Conservation (phyloP, 2,888 invertebrate genomes). For the Venusia cambrica region DNA sequence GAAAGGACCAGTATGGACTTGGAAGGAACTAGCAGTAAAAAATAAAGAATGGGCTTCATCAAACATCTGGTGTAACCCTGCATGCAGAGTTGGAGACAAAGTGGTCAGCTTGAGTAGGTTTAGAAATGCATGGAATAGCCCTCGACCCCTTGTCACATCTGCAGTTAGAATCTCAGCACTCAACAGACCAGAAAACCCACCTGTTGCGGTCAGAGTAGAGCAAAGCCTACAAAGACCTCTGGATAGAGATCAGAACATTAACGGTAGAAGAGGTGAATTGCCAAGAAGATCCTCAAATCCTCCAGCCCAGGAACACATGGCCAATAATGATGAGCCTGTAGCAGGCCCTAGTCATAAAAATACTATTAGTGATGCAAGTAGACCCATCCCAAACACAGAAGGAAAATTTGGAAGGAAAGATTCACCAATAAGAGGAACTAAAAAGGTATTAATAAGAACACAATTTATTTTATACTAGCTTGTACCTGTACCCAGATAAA, state of each 20-base stretch:
- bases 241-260: conserved; percentile 87
- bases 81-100: conserved; percentile 89
- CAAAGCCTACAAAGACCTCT: conserved; percentile 74
- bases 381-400: conserved; percentile 41
- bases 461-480: conserved; percentile 39
- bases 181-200: conserved; percentile 63
- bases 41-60: conserved; percentile 91
- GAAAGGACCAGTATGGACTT: conserved; percentile 86
- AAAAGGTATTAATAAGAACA: conserved; percentile 38
- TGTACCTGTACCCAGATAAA: too few relatives aligned
- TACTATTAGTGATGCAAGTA: conserved; percentile 40
- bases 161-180: conserved; percentile 72
- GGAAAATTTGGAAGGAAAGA: conserved; percentile 60
- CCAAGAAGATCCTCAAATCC: conserved; percentile 54
- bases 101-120: conserved; percentile 87
- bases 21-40: conserved; percentile 87
- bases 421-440: conserved; percentile 57
- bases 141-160: conserved; percentile 78
- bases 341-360: conserved; percentile 72
- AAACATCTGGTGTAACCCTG: conserved; percentile 96
- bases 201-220: conserved; percentile 71
- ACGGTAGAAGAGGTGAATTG: conserved; percentile 84
- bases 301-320: conserved; percentile 41
- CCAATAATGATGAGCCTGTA: conserved; percentile 53
- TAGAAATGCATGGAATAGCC: conserved; percentile 76